Base-by-base conservation (phyloP, 2,888 invertebrate genomes). In the Ochlodes sylvanus region DNA sequence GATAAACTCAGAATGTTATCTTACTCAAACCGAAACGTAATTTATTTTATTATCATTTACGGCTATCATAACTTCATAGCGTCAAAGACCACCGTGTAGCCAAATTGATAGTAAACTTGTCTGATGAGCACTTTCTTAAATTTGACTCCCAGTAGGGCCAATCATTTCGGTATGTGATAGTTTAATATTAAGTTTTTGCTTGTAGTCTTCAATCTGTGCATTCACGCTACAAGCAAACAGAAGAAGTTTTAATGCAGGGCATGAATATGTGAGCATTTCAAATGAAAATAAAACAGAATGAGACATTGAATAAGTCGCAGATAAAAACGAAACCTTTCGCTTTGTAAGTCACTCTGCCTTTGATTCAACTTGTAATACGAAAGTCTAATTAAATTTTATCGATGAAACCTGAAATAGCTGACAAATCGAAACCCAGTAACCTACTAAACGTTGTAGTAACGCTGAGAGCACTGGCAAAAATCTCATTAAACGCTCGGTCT, bases 401-500 rank as follows among this genome's bases (percentile, higher is more conserved):
- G 27, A 67, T 44, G 7, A 55, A 60, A 55, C 27, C 60, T 54
- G 34, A 61, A 67, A 58, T 32, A 61, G 66, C 44, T 67, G 66
- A 67, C 60, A 55, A 54, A 19, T 60, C 66, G 42, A 21, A 44
- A 42, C 56, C 63, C 64, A 47, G 14, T 61, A 67, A 67, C 66
- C 60, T 55, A 67, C 66, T 66, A 60, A 66, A 60, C 60, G 54
- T 60, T 54, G 66, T 42, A 44, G 42, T 14, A 10, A 47, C 19
- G 34, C 27, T 41, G 38, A 34, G 52, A 38, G 27, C 27, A 52
- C 58, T 42, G 7, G 65, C 41, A 52, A 66, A 66, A 54, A 66
- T 66, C 60, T 66, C 60, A 60, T 66, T 52, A 66, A 66, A 66
- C 34, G 32, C 66, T 67, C 34, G 54, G 54, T 67, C 66, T 67